Percentiles rank a stretch among this genome's conserved stretches.
Conservation (phyloP, 2,888 invertebrate genomes). For the Agrotis exclamationis region DNA sequence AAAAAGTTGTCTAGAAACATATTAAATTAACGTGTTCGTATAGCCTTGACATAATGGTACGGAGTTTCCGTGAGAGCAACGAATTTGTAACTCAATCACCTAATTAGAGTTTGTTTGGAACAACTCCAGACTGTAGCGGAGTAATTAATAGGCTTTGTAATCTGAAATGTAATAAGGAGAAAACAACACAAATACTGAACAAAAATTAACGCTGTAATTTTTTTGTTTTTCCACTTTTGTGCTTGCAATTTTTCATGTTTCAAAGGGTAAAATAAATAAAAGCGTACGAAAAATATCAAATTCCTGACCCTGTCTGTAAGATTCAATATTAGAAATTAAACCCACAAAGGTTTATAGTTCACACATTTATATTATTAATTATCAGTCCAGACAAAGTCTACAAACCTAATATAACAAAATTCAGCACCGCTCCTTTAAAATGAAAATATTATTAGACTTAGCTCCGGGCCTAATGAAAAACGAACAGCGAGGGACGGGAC, state of each 20-base stretch:
- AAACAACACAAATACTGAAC: conserved; percentile 39
- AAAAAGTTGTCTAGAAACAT: conserved; percentile 63
- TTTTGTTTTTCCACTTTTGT: neutral
- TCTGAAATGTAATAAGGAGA: conserved; percentile 57
- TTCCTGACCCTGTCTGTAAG: too few relatives aligned
- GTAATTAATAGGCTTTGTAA: conserved; percentile 77
- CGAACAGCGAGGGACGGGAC: conserved; percentile 64
- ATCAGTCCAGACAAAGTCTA: neutral
- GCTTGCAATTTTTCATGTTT: neutral
- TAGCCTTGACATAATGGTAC: conserved; percentile 73
- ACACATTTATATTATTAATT: neutral
- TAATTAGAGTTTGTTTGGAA: conserved; percentile 84
- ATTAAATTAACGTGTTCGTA: conserved; percentile 65
- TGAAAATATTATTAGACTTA: conserved; percentile 31
- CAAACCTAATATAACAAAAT: neutral
- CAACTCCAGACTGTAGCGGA: conserved; percentile 72
- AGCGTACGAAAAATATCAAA: too few relatives aligned
- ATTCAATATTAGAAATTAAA: neutral
- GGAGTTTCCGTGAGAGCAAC: conserved; percentile 71
- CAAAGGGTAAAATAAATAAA: too few relatives aligned
- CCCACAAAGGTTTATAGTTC: neutral
- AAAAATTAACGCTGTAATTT: conserved; percentile 19
- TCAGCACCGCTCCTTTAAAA: conserved; percentile 19
- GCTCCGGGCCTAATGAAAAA: conserved; percentile 67
- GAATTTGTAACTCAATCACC: conserved; percentile 86